Conservation (phyloP, 2,113 vertebrate species). For the Plecotus auritus region DNA sequence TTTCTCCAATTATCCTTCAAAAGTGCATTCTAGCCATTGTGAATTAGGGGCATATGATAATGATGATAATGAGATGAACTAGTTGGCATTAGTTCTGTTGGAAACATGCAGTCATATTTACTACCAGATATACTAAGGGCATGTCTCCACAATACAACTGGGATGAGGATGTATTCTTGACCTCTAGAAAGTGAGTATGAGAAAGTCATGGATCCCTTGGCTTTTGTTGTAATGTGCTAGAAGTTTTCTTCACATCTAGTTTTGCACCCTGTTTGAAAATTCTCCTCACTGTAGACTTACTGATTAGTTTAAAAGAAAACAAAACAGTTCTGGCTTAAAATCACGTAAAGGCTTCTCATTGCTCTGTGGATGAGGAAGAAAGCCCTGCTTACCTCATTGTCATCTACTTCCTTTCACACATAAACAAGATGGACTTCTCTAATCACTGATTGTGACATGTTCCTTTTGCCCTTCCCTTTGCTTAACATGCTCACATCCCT, state of each 20-base stretch:
- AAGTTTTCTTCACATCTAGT: neutral
- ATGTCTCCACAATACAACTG: neutral
- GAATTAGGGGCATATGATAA: neutral
- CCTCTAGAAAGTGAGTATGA: neutral
- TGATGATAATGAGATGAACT: neutral
- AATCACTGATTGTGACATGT: neutral
- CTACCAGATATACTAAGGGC: neutral
- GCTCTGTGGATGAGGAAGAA: neutral
- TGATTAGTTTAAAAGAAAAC: neutral
- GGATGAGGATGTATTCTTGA: neutral
- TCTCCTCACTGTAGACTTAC: neutral
- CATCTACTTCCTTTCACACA: neutral
- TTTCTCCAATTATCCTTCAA: neutral
- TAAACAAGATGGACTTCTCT: neutral
- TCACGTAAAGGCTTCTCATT: neutral
- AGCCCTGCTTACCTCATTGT: neutral
- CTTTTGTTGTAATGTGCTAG: neutral
- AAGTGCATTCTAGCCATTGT: neutral
- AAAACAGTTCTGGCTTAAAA: neutral
- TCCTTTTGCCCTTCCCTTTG: neutral
- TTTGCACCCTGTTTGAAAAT: neutral
- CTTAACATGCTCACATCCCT: fast-evolving
- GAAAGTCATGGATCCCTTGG: too few species aligned
- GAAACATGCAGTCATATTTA: neutral
- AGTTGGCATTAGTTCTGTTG: neutral